Base-by-base conservation (phyloP, 2,797 vertebrate genomes). In the Poecilia picta region DNA sequence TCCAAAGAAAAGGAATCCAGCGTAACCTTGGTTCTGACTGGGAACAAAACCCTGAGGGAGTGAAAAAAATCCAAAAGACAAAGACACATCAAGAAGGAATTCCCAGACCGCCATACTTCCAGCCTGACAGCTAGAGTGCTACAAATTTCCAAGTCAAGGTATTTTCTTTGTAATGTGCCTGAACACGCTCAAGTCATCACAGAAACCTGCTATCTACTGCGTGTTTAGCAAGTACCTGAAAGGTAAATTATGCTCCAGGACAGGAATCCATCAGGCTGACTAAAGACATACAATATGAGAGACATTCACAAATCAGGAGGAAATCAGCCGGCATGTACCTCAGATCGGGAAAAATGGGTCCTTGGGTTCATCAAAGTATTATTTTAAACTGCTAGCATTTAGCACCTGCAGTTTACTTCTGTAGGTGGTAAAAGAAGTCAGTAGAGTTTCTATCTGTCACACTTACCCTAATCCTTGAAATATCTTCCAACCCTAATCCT, bases 41-140 rank as follows among this genome's bases (percentile, higher is more conserved):
- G 78, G 28, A 5, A 31, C 20, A 43, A 46, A 33, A 68, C 83
- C 82, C 83, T 6, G 73, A 80, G 88, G 86, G 78, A 87, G 76
- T 76, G 72, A 45, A 84, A 84, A 57, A n/a, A 59, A 70, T 45
- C 64, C 59, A 72, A 83, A 84, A 83, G 64, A 25, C 2, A 18
- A 85, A 83, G 81, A 89, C 76, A 45, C 81, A 87, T 80, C 49
- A 80, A 83, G 81, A 87, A 92, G 82, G 87, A 93, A 91, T 91
- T 93, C 90, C 91, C 91, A 94, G 91, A 94, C 94, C 87, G 83
- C 87, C 81, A 91, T 92, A 88, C 92, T 93, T 92, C 87, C 82
- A 87, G 57, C 81, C 36, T 89, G 91, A 92, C 88, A 90, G 85
- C 75, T 82, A 18, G 47, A 51, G 57, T 53, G 78, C 81, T 89